Percentiles rank a stretch among this genome's conserved stretches.
phyloP scores from a whole-genome alignment of 1,140 invertebrate species.

The Zaprionus tsacasi region DNA sequence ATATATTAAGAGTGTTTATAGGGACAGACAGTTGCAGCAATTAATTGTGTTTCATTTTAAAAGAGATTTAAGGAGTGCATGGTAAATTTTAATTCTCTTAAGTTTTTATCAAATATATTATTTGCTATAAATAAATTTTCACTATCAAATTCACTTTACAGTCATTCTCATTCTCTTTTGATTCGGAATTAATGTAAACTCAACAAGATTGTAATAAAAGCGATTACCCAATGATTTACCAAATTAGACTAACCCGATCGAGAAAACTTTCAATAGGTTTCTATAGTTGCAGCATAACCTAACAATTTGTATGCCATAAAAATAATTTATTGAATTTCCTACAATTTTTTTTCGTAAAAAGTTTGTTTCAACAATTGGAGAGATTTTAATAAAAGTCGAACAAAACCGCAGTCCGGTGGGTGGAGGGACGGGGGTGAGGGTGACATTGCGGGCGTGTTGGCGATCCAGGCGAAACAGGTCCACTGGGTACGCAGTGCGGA shows the following conservation, averaged over 20 bases:
- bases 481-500: slow-evolving; percentile 27
- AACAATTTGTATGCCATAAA: not conserved
- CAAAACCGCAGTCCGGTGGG: slow-evolving; percentile 29
- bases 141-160: no score
- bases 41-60: not conserved
- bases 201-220: no score
- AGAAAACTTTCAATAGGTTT: no score
- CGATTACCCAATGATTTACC: no score
- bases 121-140: no score
- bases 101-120: not conserved
- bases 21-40: not conserved
- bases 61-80: not conserved
- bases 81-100: not conserved
- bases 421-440: not conserved
- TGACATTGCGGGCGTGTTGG: slow-evolving; percentile 34
- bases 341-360: not conserved
- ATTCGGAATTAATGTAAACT: no score
- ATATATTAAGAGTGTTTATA: not conserved
- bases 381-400: slow-evolving; percentile 22
- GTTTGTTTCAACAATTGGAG: not conserved
- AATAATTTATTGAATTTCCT: slow-evolving; percentile 6
- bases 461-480: slow-evolving; percentile 69
- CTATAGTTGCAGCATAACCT: no score
- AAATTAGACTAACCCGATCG: no score
- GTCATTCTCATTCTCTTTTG: no score